Evolutionary conservation across 2,113 vertebrate species (phyloP), one percentile per base, ranked within the genome.

Genomic region (Lophochroa leadbeateri): DNA sequence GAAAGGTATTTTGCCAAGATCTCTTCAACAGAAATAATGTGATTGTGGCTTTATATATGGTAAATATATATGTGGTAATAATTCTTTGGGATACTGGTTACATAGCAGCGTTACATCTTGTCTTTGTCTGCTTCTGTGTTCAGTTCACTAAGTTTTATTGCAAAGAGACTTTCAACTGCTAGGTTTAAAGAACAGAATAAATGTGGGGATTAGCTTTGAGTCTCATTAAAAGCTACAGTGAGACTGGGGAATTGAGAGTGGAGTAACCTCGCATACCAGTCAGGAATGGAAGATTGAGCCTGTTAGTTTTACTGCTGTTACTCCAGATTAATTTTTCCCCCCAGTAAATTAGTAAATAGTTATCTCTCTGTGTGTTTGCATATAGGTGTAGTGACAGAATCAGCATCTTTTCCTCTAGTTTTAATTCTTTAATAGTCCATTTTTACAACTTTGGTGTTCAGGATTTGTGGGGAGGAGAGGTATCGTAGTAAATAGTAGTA

Each of bases 91-190:
- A 35, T 71, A 28, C 18, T 71, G 67, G 20, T 76, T 80, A 25
- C 0, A 0, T 37, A 58, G 72, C 71, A 71, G 35, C 6, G 13
- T 46, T 65, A 4, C 0, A 0, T 55, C 31, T 69, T 29, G 10
- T 49, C 41, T 31, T 76, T 71, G 31, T 60, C 28, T 83, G 67
- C 27, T 87, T 25, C 53, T 49, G 6, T 13, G 7, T 20, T 85
- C 28, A 58, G 33, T 57, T 75, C 39, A 33, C 43, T 28, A 19
- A 61, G 25, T 55, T 52, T 7, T n/a, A 37, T 13, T 72, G 91
- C 71, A 64, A 10, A 57, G 47, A 64, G 60, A 15, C 8, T 55
- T 41, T 17, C 20, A 43, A 1, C 63, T 44, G 43, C 24, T 43
- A 39, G 82, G n/a, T 55, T 46, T 63, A 81, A 88, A 92, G 50